Evolutionary conservation across 2,113 vertebrate genomes (phyloP).

Genomic region (Macrotis lagotis): DNA sequence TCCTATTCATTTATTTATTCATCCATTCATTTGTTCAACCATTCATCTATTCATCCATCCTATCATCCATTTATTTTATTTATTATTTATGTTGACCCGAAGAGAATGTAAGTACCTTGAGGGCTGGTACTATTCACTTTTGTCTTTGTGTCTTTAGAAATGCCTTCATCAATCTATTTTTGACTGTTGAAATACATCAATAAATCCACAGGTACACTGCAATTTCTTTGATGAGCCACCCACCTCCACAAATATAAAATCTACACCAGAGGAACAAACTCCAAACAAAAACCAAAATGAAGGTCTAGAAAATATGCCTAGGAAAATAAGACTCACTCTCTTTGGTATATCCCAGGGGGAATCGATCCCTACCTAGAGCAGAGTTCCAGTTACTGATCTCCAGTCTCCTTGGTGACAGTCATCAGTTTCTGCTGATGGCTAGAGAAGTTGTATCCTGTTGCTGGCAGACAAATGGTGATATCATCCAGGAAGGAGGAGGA

Average conservation of each 20-base stretch:
- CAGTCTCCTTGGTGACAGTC: not conserved
- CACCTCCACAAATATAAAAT: not conserved
- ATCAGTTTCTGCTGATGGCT: not conserved
- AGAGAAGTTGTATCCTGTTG: not conserved
- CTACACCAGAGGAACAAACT: not conserved
- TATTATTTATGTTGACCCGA: not conserved
- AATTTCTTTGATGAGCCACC: not conserved
- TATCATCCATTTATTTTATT: too few relatives aligned
- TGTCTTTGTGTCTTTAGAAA: not conserved
- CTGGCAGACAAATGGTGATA: not conserved
- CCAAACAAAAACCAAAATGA: not conserved
- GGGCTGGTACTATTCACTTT: not conserved
- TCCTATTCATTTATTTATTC: too few relatives aligned
- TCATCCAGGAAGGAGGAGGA: not conserved
- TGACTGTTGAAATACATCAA: not conserved
- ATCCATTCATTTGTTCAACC: too few relatives aligned
- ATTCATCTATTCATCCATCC: too few relatives aligned
- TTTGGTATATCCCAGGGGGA: not conserved
- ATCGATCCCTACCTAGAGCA: not conserved
- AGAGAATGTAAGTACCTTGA: not conserved
- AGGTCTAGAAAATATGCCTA: not conserved
- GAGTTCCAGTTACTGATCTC: not conserved
- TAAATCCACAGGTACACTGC: not conserved
- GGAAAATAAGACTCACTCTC: not conserved
- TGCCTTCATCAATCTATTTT: not conserved